A percentile compares a stretch with the other conserved stretches of the same genome.
Evolutionary conservation across 2,888 invertebrate species (phyloP).

Genomic region (Tinea semifulvella): DNA sequence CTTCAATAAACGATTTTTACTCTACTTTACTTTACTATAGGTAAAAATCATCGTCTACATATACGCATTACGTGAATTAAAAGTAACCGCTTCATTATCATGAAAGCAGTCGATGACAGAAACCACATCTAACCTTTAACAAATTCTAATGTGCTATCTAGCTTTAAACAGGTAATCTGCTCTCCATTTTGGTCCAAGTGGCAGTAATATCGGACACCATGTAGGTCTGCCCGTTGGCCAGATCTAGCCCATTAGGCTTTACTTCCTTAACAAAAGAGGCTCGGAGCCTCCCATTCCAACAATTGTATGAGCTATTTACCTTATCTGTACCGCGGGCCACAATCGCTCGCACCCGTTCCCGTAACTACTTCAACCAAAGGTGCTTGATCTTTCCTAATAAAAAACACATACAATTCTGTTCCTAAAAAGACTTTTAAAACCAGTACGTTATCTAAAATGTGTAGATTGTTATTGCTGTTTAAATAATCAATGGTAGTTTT

Average conservation of each 20-base stretch:
- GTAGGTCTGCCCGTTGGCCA: constrained; percentile 54
- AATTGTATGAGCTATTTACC: constrained; percentile 67
- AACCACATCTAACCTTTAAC: constrained; percentile 7
- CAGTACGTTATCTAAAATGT: too few relatives aligned
- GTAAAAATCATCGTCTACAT: too few relatives aligned
- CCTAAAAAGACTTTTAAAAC: too few relatives aligned
- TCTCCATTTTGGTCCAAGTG: not conserved
- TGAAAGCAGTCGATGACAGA: not conserved
- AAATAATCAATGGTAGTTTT: not conserved
- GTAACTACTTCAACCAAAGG: constrained; percentile 25
- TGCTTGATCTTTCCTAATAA: constrained; percentile 34
- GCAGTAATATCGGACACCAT: constrained; percentile 49
- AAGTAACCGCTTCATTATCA: too few relatives aligned
- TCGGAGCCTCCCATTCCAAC: constrained; percentile 53
- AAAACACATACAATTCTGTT: too few relatives aligned
- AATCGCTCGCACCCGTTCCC: constrained; percentile 48
- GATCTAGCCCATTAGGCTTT: constrained; percentile 49
- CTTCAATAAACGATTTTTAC: too few relatives aligned
- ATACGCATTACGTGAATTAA: too few relatives aligned
- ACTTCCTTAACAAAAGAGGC: constrained; percentile 63
- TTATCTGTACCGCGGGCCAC: constrained; percentile 51
- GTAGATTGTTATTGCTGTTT: too few relatives aligned
- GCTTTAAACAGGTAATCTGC: constrained; percentile 8
- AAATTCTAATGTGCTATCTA: constrained; percentile 6
- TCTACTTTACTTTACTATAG: too few relatives aligned